phyloP scores from a whole-genome alignment of 2,113 vertebrate genomes.

The Lophius piscatorius region DNA sequence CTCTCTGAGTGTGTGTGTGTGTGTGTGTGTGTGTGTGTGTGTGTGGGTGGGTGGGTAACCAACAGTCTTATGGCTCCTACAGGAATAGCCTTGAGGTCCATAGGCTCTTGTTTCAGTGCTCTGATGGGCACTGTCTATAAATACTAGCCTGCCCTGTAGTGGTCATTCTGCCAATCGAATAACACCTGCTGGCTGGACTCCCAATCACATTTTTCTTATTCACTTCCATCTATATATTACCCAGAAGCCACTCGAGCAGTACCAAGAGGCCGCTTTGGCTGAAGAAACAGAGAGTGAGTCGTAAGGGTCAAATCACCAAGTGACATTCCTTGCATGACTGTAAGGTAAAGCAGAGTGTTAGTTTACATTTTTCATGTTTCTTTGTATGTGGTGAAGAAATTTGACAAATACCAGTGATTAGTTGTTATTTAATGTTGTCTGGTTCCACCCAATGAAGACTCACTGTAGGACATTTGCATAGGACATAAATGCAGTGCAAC shows the following conservation, averaged over 20 bases:
- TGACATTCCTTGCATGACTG: conserved; percentile 38
- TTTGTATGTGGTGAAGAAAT: conserved; percentile 29
- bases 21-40: no score
- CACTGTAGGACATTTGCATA: background rate
- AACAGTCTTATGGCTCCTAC: conserved; percentile 42
- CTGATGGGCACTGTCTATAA: conserved; percentile 65
- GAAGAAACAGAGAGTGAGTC: conserved; percentile 11
- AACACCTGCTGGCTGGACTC: background rate
- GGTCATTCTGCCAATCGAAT: conserved; percentile 36
- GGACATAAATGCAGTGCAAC: no score
- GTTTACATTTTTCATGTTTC: conserved; percentile 48
- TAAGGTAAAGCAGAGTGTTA: conserved; percentile 4
- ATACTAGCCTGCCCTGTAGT: conserved; percentile 52
- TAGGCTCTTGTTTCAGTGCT: conserved; percentile 67
- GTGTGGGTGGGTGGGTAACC: no score
- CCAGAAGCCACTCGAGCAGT: conserved; percentile 40
- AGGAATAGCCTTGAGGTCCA: conserved; percentile 60
- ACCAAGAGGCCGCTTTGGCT: conserved; percentile 7
- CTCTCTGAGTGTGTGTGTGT: conserved; percentile 8
- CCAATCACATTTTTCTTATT: conserved; percentile 17
- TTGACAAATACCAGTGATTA: background rate
- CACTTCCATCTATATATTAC: conserved; percentile 38
- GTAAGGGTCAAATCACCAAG: conserved; percentile 16
- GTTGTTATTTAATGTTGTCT: background rate
- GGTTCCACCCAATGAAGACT: background rate